phyloP scores from a whole-genome alignment of 1,140 invertebrate genomes.

The Rhyacophila brunnea region DNA sequence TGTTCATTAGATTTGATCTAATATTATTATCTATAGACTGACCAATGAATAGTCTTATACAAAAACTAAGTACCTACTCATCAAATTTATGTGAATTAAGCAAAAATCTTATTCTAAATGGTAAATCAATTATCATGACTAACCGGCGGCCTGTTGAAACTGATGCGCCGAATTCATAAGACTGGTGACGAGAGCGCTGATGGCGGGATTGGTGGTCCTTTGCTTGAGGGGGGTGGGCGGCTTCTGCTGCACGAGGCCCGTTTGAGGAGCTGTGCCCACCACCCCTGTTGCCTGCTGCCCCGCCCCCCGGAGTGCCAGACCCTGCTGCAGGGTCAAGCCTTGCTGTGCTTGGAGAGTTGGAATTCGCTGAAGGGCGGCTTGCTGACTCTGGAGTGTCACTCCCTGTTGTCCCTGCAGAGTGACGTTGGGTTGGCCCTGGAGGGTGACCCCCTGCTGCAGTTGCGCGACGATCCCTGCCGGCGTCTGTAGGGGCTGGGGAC shows the following conservation, averaged over 20 bases:
- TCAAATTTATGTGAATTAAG: too few species aligned
- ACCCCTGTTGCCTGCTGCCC: too few species aligned
- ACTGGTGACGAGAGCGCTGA: conserved; percentile 73
- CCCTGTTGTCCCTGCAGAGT: conserved; percentile 24
- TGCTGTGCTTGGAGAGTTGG: conserved; percentile 21
- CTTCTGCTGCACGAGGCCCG: conserved; percentile 50
- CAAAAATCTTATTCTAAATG: too few species aligned
- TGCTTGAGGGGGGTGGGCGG: conserved; percentile 57
- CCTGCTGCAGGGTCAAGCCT: background rate
- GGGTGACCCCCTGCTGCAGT: conserved; percentile 14
- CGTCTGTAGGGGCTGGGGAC: background rate
- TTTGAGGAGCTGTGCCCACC: too few species aligned
- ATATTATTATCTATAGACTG: too few species aligned
- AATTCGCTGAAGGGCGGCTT: conserved; percentile 4
- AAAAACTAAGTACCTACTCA: too few species aligned
- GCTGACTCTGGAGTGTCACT: conserved; percentile 19
- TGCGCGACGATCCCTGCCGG: conserved; percentile 1
- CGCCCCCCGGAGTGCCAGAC: background rate
- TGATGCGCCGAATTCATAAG: conserved; percentile 78
- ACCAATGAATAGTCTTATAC: too few species aligned
- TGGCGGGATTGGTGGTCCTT: conserved; percentile 68
- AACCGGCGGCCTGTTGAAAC: conserved; percentile 66
- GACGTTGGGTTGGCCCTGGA: conserved; percentile 21
- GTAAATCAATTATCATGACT: too few species aligned
- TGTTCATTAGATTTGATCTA: too few species aligned